A percentile compares a stretch with the other conserved stretches of the same genome.
phyloP scores from a whole-genome alignment of 2,113 vertebrate genomes.

The Melanerpes aurifrons region DNA sequence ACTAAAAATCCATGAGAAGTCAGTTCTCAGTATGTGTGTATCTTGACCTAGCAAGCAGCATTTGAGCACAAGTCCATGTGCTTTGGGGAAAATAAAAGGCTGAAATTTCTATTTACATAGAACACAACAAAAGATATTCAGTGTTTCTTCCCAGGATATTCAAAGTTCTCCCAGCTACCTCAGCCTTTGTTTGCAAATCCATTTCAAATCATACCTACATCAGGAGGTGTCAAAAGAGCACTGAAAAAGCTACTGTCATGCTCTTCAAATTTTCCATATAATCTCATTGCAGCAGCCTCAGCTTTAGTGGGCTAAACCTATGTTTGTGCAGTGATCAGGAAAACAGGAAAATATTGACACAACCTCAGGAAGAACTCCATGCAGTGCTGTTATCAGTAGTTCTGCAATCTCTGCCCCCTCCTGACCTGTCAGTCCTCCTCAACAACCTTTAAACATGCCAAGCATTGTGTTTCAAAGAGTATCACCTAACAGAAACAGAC shows the following conservation, averaged over 20 bases:
- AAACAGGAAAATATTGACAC: constrained; percentile 75
- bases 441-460: constrained; percentile 64
- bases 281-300: background rate
- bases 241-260: background rate
- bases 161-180: background rate
- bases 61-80: background rate
- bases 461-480: constrained; percentile 3
- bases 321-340: constrained; percentile 65
- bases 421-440: constrained; percentile 17
- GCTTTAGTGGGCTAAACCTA: constrained; percentile 38
- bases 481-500: background rate
- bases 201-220: background rate
- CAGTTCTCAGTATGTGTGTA: background rate
- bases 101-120: background rate
- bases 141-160: background rate
- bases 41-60: background rate
- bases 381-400: background rate
- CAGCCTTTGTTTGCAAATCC: background rate
- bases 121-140: background rate
- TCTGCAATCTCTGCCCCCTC: constrained; percentile 7
- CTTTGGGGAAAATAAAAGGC: background rate
- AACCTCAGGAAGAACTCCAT: background rate
- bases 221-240: background rate
- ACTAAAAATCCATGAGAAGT: background rate
- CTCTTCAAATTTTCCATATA: constrained; percentile 33